These are phyloP conservation scores for Machimus rusticus DNA, from an alignment of 2,888 invertebrate species.

Conservation along the genomic window DNA sequence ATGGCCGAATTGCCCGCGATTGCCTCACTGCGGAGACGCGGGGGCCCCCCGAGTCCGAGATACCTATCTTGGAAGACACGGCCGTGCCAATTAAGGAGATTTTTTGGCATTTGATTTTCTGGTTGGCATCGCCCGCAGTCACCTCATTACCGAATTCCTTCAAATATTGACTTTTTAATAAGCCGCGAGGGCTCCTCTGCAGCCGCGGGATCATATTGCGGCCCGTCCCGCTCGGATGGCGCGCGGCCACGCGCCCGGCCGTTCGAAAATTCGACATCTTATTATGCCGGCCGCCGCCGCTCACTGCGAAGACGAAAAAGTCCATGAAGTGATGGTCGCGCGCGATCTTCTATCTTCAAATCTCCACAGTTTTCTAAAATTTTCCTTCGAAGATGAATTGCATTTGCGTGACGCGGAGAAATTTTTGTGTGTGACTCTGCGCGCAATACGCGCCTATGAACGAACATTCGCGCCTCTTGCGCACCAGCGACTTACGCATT, in stretches of 20 bases:
- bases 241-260: not conserved
- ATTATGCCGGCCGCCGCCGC: not conserved
- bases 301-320: not conserved
- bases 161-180: constrained; percentile 25
- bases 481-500: constrained; percentile 27
- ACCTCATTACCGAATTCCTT: constrained; percentile 30
- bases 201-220: not conserved
- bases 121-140: not conserved
- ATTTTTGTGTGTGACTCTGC: constrained; percentile 16
- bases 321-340: not conserved
- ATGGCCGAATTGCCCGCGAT: not conserved
- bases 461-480: not conserved
- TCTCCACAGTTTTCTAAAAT: constrained; percentile 8
- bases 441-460: not conserved
- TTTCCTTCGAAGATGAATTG: constrained; percentile 11
- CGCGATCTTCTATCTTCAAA: not conserved
- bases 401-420: constrained; percentile 22
- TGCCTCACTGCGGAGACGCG: not conserved
- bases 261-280: not conserved
- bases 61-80: not conserved
- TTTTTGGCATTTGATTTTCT: constrained; percentile 31
- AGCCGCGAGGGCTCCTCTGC: not conserved
- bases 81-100: not conserved
- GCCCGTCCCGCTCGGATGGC: not conserved
- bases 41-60: not conserved